phyloP scores from a whole-genome alignment of 2,113 vertebrate genomes.

The Nerophis ophidion region DNA sequence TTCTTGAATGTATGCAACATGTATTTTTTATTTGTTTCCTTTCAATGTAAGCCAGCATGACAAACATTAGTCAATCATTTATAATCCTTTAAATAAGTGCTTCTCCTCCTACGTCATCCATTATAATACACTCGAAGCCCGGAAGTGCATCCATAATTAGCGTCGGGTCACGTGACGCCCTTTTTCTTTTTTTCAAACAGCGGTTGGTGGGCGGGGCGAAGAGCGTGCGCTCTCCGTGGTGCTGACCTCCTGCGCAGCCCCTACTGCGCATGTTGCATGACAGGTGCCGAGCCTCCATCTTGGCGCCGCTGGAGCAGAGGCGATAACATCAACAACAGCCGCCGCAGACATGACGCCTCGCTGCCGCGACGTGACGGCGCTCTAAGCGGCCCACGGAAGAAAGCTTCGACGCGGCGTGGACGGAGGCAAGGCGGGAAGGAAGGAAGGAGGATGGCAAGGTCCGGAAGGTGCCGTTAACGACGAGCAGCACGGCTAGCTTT shows the following conservation, averaged over 20 bases:
- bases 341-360: background rate
- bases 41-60: background rate
- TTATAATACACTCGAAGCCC: background rate
- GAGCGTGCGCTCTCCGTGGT: constrained; percentile 44
- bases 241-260: constrained; percentile 52
- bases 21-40: no score
- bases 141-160: background rate
- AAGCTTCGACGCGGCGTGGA: constrained; percentile 2
- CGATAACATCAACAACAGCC: constrained; percentile 24
- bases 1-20: no score
- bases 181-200: background rate
- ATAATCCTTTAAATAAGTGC: background rate
- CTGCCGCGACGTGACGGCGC: background rate
- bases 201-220: constrained; percentile 22
- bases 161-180: background rate
- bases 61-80: background rate
- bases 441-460: constrained; percentile 50
- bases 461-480: constrained; percentile 45
- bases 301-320: constrained; percentile 64
- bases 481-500: constrained; percentile 40
- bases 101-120: background rate
- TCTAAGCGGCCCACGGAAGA: background rate
- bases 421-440: constrained; percentile 29
- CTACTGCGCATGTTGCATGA: constrained; percentile 77
- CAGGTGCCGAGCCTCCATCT: constrained; percentile 77